Evolutionary conservation across 2,888 invertebrate species (phyloP).

Genomic region (Artemia sp.): DNA sequence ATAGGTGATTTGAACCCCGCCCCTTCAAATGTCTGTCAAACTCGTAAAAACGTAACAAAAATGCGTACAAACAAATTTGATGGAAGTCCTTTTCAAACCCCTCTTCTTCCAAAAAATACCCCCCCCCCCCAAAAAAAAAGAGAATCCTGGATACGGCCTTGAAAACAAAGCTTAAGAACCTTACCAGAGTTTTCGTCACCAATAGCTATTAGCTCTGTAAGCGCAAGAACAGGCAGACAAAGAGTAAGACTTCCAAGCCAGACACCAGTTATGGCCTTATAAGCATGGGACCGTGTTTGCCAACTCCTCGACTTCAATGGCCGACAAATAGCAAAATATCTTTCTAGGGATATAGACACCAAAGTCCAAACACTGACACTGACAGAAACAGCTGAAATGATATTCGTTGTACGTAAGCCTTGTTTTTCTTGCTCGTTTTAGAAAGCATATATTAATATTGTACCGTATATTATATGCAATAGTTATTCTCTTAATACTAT

Average conservation of each 20-base stretch:
- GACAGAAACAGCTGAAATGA: conserved; percentile 49
- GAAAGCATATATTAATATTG: too few species aligned
- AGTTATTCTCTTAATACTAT: too few species aligned
- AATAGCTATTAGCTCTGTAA: conserved; percentile 42
- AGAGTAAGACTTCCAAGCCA: conserved; percentile 47
- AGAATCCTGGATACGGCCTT: too few species aligned
- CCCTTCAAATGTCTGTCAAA: too few species aligned
- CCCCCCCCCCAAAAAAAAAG: too few species aligned
- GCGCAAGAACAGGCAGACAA: conserved; percentile 46
- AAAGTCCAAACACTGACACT: conserved; percentile 58
- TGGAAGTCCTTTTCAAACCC: too few species aligned
- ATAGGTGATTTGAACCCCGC: too few species aligned
- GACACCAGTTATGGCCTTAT: conserved; percentile 47
- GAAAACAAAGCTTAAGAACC: too few species aligned
- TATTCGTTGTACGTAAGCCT: conserved; percentile 16
- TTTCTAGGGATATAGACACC: conserved; percentile 56
- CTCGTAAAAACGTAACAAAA: too few species aligned
- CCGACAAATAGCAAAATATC: conserved; percentile 61
- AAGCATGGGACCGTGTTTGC: conserved; percentile 57
- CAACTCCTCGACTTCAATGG: conserved; percentile 52
- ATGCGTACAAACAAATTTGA: too few species aligned
- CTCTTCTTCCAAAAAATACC: too few species aligned
- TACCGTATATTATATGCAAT: too few species aligned
- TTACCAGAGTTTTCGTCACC: conserved; percentile 23
- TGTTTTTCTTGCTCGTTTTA: not conserved